Evolutionary conservation across 2,797 vertebrate genomes (phyloP).

Genomic region (Anisognathus igniventris): DNA sequence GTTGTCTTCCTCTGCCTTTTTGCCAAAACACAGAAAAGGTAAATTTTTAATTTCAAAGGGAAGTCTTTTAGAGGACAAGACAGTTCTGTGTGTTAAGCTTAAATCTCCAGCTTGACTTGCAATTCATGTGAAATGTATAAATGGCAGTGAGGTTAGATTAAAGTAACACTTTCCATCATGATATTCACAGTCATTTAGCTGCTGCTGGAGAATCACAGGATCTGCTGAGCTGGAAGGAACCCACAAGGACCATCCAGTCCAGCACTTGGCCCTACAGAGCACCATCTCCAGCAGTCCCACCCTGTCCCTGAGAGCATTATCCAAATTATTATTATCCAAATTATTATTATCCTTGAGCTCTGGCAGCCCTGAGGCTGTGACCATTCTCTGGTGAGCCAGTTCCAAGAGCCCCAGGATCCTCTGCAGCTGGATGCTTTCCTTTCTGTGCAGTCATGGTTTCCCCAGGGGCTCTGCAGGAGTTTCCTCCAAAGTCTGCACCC

Average conservation of each 20-base stretch:
- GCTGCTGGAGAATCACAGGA: not conserved
- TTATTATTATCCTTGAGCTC: not conserved
- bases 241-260: not conserved
- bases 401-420: not conserved
- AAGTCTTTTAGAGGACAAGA: not conserved
- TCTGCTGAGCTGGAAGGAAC: not conserved
- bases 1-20: not conserved
- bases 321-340: not conserved
- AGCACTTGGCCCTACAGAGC: not conserved
- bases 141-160: not conserved
- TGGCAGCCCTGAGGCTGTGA: accelerated
- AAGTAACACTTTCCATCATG: not conserved
- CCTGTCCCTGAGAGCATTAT: not conserved
- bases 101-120: not conserved
- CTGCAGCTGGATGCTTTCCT: not conserved
- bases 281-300: not conserved
- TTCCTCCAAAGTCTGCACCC: not conserved
- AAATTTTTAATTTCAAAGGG: not conserved
- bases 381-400: not conserved
- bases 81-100: not conserved
- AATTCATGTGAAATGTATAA: not conserved
- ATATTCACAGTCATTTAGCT: not conserved
- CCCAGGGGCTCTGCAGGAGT: not conserved
- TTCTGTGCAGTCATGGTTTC: accelerated
- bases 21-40: not conserved